Evolutionary conservation across 1,140 invertebrate genomes (phyloP).

Genomic region (Scaptomyza montana): DNA sequence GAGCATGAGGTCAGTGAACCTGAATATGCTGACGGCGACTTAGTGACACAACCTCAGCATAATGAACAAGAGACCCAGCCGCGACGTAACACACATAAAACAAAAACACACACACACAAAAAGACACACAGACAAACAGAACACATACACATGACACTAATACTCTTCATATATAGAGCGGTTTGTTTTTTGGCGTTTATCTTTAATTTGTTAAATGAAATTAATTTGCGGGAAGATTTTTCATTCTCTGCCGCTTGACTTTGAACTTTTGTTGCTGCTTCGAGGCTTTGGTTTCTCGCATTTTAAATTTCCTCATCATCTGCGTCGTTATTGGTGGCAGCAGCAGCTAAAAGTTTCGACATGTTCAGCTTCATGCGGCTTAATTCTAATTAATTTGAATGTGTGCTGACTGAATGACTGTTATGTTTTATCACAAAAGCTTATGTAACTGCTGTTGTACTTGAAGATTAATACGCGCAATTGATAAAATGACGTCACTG

Average conservation of each 20-base stretch:
- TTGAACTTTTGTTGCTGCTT: constrained; percentile 44
- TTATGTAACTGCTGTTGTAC: background rate
- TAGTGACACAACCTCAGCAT: constrained; percentile 53
- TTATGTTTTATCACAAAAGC: constrained; percentile 10
- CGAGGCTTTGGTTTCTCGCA: constrained; percentile 31
- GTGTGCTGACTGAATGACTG: constrained; percentile 26
- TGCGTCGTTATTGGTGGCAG: constrained; percentile 45
- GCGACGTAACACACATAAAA: constrained; percentile 29
- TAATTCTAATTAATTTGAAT: constrained; percentile 80
- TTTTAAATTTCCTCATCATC: constrained; percentile 64
- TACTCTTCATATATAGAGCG: constrained; percentile 1
- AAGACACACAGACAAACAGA: constrained; percentile 3
- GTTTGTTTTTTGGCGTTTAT: constrained; percentile 13
- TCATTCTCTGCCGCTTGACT: constrained; percentile 63
- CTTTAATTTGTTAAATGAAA: constrained; percentile 73
- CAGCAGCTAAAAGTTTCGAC: constrained; percentile 18
- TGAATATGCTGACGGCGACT: constrained; percentile 32
- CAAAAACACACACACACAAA: constrained; percentile 15
- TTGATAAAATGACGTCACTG: background rate
- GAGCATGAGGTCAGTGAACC: constrained; percentile 66
- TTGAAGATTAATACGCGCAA: background rate
- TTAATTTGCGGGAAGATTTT: constrained; percentile 68
- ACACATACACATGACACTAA: constrained; percentile 9
- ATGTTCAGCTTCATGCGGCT: constrained; percentile 38
- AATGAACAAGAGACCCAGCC: constrained; percentile 47